Percentiles rank a stretch among this genome's conserved stretches.
These are phyloP conservation scores for Metalampra italica DNA, from an alignment of 2,888 invertebrate species.

Conservation along the genomic window DNA sequence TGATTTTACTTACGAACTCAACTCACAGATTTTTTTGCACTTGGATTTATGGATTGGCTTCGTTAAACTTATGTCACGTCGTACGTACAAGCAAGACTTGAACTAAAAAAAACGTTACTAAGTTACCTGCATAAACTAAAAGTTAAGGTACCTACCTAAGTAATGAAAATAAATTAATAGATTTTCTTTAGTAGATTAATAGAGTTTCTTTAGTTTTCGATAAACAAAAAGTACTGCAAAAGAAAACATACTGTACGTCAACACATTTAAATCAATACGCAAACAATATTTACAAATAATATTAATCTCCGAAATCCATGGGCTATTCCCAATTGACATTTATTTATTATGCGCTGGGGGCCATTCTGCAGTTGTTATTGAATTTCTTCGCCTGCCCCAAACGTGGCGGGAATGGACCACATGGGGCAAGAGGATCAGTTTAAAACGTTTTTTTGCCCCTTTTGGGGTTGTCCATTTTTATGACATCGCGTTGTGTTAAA, in stretches of 20 bases:
- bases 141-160: too few relatives aligned
- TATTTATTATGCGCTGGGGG: slow-evolving; percentile 49
- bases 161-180: too few relatives aligned
- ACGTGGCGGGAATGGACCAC: slow-evolving; percentile 23
- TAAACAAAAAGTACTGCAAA: too few relatives aligned
- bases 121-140: too few relatives aligned
- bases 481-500: background rate
- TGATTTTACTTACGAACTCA: too few relatives aligned
- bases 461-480: background rate
- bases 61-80: too few relatives aligned
- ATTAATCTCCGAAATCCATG: slow-evolving; percentile 45
- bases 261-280: slow-evolving; percentile 11
- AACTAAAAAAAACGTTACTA: too few relatives aligned
- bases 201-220: too few relatives aligned
- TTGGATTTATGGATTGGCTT: too few relatives aligned
- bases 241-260: background rate
- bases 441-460: background rate
- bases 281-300: slow-evolving; percentile 30
- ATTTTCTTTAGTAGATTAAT: too few relatives aligned
- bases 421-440: slow-evolving; percentile 24
- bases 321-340: slow-evolving; percentile 30
- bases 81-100: too few relatives aligned
- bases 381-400: slow-evolving; percentile 1
- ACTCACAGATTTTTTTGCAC: too few relatives aligned
- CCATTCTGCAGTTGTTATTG: slow-evolving; percentile 23